Evolutionary conservation across 2,113 vertebrate genomes (phyloP).

Genomic region (Brachypteracias leptosomus): DNA sequence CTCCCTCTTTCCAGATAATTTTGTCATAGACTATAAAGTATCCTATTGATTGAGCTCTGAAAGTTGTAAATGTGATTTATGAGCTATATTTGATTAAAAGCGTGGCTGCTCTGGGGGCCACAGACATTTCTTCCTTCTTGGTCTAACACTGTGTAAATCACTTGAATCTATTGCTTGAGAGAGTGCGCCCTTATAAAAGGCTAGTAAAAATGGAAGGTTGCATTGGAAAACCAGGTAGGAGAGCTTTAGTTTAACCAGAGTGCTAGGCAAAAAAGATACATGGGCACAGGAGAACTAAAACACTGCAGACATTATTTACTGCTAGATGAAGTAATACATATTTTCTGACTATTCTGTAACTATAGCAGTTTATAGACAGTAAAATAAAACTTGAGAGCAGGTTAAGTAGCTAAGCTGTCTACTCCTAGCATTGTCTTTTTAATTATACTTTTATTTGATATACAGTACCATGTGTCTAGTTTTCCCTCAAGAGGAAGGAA

Average conservation of each 20-base stretch:
- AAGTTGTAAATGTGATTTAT: conserved; percentile 72
- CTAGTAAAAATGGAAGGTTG: conserved; percentile 6
- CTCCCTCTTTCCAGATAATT: conserved; percentile 48
- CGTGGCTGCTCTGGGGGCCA: conserved; percentile 21
- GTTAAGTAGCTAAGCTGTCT: neutral
- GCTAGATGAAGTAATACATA: neutral
- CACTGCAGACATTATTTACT: neutral
- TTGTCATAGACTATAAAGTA: conserved; percentile 66
- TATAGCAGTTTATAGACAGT: neutral
- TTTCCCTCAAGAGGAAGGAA: neutral
- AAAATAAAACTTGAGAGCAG: neutral
- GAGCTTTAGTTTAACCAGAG: neutral
- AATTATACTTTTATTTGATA: neutral
- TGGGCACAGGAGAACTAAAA: neutral
- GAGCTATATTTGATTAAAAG: conserved; percentile 69
- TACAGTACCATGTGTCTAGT: neutral
- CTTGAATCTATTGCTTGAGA: conserved; percentile 20
- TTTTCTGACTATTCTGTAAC: neutral
- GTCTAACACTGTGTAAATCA: conserved; percentile 44
- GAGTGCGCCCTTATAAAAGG: neutral
- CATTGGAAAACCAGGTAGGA: neutral
- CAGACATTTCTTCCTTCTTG: conserved; percentile 46
- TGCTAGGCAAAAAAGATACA: neutral
- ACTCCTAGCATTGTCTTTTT: neutral
- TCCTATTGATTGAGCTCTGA: conserved; percentile 69